A percentile compares a stretch with the other conserved stretches of the same genome.
These are phyloP conservation scores for Lycocerus yunnanus DNA, from an alignment of 2,888 invertebrate species.

Conservation along the genomic window DNA sequence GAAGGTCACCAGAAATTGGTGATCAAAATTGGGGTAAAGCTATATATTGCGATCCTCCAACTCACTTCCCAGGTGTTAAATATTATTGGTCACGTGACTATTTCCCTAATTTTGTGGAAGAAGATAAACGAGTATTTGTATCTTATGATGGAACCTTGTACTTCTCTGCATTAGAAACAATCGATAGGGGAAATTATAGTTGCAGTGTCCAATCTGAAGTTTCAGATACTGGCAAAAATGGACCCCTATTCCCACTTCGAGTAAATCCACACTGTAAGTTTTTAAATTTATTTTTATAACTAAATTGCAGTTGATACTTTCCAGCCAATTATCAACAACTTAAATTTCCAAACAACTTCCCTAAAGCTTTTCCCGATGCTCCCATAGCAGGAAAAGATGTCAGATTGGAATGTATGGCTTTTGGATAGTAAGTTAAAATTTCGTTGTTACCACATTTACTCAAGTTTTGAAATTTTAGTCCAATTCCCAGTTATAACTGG, in stretches of 20 bases:
- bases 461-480: constrained; percentile 58
- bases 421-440: constrained; percentile 78
- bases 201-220: constrained; percentile 89
- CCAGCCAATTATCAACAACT: constrained; percentile 85
- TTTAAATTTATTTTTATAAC: background rate
- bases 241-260: constrained; percentile 82
- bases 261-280: constrained; percentile 79
- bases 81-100: constrained; percentile 91
- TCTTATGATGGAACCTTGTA: constrained; percentile 93
- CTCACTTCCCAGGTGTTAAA: constrained; percentile 85
- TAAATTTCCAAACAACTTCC: constrained; percentile 93
- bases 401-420: constrained; percentile 91
- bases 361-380: constrained; percentile 93
- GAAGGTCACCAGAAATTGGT: constrained; percentile 81
- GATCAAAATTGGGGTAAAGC: constrained; percentile 94
- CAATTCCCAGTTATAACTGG: constrained; percentile 93
- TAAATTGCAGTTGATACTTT: constrained; percentile 37
- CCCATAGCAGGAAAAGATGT: constrained; percentile 90
- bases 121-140: constrained; percentile 90
- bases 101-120: constrained; percentile 91
- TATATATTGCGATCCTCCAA: constrained; percentile 90
- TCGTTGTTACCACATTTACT: background rate
- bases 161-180: constrained; percentile 90
- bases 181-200: constrained; percentile 88
- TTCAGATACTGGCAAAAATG: constrained; percentile 86